phyloP scores from a whole-genome alignment of 2,797 vertebrate species.

The Semotilus atromaculatus region DNA sequence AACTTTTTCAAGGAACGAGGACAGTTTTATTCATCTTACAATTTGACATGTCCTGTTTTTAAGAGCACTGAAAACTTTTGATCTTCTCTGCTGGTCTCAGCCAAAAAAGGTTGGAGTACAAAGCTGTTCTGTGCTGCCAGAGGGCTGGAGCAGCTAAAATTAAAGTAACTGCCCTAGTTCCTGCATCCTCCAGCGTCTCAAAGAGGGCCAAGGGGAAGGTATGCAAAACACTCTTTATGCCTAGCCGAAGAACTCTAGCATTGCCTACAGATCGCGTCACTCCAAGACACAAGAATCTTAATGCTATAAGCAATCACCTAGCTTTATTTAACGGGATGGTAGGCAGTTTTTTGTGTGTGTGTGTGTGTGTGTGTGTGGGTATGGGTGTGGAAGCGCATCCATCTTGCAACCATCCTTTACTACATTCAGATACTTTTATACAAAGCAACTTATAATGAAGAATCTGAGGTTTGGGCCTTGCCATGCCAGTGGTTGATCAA shows the following conservation, averaged over 20 bases:
- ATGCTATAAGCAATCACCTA: constrained; percentile 6
- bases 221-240: constrained; percentile 52
- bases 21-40: constrained; percentile 42
- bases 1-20: constrained; percentile 46
- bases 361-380: rapidly evolving
- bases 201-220: constrained; percentile 69
- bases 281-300: not conserved
- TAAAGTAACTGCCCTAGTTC: constrained; percentile 80
- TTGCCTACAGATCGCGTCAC: not conserved
- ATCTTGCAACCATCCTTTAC: not conserved
- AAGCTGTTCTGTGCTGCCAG: constrained; percentile 73
- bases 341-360: not conserved
- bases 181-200: constrained; percentile 67
- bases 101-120: constrained; percentile 72
- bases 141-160: constrained; percentile 78
- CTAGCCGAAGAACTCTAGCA: constrained; percentile 8
- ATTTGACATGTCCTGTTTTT: constrained; percentile 63
- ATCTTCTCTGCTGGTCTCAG: constrained; percentile 56
- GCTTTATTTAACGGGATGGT: not conserved
- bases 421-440: not conserved
- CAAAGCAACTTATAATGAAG: not conserved
- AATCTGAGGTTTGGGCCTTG: not conserved
- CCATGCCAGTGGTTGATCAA: not conserved
- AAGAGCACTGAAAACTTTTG: constrained; percentile 63
- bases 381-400: no score